Evolutionary conservation across 2,797 vertebrate genomes (phyloP).

Genomic region (Falco naumanni): DNA sequence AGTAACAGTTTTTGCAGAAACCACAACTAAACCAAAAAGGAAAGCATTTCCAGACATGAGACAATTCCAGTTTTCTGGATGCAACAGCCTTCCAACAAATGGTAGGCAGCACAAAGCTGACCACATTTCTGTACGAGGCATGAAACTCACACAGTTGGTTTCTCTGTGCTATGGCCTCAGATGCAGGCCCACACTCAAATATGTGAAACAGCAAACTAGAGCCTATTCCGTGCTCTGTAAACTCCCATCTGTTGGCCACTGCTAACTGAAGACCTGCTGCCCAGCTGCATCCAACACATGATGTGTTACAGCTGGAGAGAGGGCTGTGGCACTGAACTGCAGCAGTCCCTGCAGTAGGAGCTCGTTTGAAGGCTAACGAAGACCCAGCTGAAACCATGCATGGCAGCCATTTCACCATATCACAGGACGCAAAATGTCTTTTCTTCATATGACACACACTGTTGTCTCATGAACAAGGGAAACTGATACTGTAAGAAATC

Average conservation of each 20-base stretch:
- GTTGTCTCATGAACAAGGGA: not conserved
- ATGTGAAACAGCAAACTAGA: not conserved
- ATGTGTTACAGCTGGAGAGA: not conserved
- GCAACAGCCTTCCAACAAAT: not conserved
- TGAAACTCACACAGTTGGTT: not conserved
- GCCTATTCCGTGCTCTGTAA: not conserved
- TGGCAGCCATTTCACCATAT: not conserved
- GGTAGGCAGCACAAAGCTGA: not conserved
- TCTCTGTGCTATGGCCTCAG: not conserved
- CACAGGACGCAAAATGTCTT: not conserved
- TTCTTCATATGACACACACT: not conserved
- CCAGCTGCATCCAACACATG: rapidly evolving
- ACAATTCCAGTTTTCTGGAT: not conserved
- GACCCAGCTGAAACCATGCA: not conserved
- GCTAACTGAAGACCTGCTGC: not conserved
- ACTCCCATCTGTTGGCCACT: not conserved
- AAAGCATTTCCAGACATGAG: not conserved
- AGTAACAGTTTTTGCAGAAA: not conserved
- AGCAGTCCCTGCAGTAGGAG: not conserved
- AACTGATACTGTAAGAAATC: not conserved
- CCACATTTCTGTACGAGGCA: not conserved
- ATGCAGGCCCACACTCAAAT: not conserved
- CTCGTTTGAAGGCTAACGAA: too few relatives aligned
- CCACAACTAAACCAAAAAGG: not conserved
- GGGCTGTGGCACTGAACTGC: not conserved